phyloP scores from a whole-genome alignment of 2,113 vertebrate genomes.

The Petromus typicus region DNA sequence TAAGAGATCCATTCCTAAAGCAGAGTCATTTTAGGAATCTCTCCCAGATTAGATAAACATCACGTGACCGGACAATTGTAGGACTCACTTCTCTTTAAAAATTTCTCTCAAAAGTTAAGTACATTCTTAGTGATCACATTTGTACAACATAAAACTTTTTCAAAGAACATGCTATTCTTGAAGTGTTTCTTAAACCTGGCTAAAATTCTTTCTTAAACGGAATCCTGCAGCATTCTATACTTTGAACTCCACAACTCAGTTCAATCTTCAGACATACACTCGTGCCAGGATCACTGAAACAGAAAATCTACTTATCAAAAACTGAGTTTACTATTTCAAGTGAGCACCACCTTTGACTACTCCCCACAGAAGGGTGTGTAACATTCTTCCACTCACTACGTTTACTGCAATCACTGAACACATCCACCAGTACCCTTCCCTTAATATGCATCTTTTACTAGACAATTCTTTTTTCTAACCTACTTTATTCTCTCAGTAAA shows the following conservation, averaged over 20 bases:
- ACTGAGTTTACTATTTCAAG: slow-evolving; percentile 53
- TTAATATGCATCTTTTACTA: background rate
- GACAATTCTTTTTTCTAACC: background rate
- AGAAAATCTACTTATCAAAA: slow-evolving; percentile 56
- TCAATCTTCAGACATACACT: slow-evolving; percentile 62
- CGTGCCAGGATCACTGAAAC: background rate
- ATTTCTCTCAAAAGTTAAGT: background rate
- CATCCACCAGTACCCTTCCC: background rate
- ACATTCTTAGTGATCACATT: slow-evolving; percentile 29
- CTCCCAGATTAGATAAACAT: slow-evolving; percentile 80
- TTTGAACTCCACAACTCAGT: slow-evolving; percentile 51
- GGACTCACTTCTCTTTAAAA: slow-evolving; percentile 13
- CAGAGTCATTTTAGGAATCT: slow-evolving; percentile 75
- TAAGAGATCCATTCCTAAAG: slow-evolving; percentile 74
- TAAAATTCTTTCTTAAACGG: slow-evolving; percentile 29
- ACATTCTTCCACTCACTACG: slow-evolving; percentile 69
- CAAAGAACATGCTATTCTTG: background rate
- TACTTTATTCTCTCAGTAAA: slow-evolving; percentile 78
- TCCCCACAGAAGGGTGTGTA: slow-evolving; percentile 72
- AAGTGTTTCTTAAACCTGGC: slow-evolving; percentile 45
- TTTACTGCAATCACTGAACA: slow-evolving; percentile 55
- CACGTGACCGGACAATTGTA: slow-evolving; percentile 60
- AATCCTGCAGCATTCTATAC: slow-evolving; percentile 57
- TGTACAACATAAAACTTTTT: slow-evolving; percentile 18
- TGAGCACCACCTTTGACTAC: slow-evolving; percentile 32